A percentile compares a stretch with the other conserved stretches of the same genome.
These are phyloP conservation scores for Temnothorax unifasciatus DNA, from an alignment of 2,888 invertebrate genomes.

Conservation along the genomic window DNA sequence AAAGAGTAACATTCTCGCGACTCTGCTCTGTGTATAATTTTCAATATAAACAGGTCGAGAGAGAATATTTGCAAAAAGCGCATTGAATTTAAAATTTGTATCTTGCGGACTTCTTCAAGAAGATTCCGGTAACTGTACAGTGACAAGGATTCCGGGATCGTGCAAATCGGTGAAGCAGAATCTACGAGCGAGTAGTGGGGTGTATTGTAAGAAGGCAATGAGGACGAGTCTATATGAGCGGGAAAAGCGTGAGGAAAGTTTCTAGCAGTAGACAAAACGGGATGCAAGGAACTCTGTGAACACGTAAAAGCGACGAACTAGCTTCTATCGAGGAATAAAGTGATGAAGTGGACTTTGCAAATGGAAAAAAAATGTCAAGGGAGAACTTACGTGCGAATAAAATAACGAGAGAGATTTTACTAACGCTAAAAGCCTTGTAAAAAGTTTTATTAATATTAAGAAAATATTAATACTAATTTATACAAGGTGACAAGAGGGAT, in stretches of 20 bases:
- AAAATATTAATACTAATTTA: constrained; percentile 16
- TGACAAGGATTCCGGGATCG: background rate
- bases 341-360: background rate
- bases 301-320: constrained; percentile 1
- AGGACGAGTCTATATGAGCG: constrained; percentile 48
- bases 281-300: background rate
- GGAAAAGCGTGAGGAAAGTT: constrained; percentile 28
- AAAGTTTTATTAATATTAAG: background rate
- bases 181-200: constrained; percentile 19
- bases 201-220: constrained; percentile 32
- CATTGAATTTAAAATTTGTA: constrained; percentile 38
- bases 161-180: constrained; percentile 37
- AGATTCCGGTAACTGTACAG: background rate
- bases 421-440: background rate
- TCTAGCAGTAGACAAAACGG: constrained; percentile 2
- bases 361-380: constrained; percentile 4
- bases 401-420: background rate
- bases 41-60: constrained; percentile 47
- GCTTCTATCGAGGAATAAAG: constrained; percentile 31
- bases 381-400: background rate
- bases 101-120: background rate
- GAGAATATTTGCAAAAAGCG: constrained; percentile 29
- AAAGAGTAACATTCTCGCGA: constrained; percentile 53
- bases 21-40: constrained; percentile 43
- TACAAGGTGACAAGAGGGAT: background rate